Evolutionary conservation across 2,888 invertebrate species (phyloP).

Genomic region (Philaethria dido): DNA sequence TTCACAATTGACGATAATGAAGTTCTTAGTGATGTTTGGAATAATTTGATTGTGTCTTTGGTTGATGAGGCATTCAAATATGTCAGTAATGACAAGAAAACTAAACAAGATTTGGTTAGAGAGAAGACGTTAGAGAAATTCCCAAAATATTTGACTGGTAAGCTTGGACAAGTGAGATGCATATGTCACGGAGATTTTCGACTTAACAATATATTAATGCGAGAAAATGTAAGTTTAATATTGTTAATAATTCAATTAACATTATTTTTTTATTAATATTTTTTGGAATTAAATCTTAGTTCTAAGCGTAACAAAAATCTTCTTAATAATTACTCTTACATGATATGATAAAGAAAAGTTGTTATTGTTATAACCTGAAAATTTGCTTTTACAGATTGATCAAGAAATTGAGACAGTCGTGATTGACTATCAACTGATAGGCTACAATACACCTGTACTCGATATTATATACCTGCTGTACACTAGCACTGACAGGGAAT

Average conservation of each 20-base stretch:
- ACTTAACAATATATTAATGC: conserved; percentile 52
- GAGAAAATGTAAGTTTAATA: conserved; percentile 49
- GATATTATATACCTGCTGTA: conserved; percentile 52
- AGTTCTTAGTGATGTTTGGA: conserved; percentile 45
- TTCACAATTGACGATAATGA: background rate
- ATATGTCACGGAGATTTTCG: conserved; percentile 57
- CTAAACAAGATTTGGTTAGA: conserved; percentile 46
- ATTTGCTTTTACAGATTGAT: conserved; percentile 50
- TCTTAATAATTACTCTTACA: too few species aligned
- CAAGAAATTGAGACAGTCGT: conserved; percentile 50
- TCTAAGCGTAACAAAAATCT: too few species aligned
- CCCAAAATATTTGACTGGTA: conserved; percentile 46
- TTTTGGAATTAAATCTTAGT: too few species aligned
- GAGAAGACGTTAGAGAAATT: conserved; percentile 46
- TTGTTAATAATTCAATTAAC: too few species aligned
- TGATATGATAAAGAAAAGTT: too few species aligned
- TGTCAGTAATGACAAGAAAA: conserved; percentile 47
- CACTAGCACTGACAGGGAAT: conserved; percentile 44
- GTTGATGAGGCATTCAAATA: conserved; percentile 43
- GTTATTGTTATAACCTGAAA: background rate
- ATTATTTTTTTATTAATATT: too few species aligned
- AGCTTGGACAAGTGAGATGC: conserved; percentile 41
- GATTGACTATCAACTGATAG: conserved; percentile 51
- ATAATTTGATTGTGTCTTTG: conserved; percentile 47
- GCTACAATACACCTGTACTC: conserved; percentile 47